Conservation (phyloP, 2,113 vertebrate genomes). For the Leptocoma aspasia region DNA sequence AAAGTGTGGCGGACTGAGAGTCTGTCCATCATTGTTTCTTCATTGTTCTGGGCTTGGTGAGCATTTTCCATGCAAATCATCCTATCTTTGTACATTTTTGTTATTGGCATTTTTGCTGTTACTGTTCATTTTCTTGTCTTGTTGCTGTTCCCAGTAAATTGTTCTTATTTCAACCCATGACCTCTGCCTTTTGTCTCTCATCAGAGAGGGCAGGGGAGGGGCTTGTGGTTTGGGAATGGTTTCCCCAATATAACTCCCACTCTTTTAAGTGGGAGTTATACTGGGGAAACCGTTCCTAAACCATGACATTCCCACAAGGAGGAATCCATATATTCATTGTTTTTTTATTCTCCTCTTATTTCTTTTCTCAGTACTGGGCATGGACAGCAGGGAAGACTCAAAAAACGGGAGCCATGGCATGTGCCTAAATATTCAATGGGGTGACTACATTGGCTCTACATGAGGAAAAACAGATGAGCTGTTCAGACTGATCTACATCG, state of each 20-base stretch:
- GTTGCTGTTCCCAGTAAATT: not conserved
- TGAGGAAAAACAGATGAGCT: not conserved
- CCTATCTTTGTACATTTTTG: not conserved
- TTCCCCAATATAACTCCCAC: not conserved
- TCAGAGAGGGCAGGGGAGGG: not conserved
- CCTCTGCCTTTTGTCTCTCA: not conserved
- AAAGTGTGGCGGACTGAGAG: fast-evolving
- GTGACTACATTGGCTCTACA: too few relatives aligned
- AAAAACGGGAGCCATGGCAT: not conserved
- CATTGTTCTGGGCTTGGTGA: not conserved
- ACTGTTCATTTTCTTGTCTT: not conserved
- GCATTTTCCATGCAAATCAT: not conserved
- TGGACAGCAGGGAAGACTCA: not conserved
- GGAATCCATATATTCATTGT: not conserved
- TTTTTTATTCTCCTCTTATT: not conserved
- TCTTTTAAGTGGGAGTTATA: too few relatives aligned
- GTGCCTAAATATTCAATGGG: not conserved
- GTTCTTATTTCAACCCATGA: not conserved
- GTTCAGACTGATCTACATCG: fast-evolving
- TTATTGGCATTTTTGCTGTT: not conserved
- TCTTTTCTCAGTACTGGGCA: not conserved
- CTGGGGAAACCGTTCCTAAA: not conserved
- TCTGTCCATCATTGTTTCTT: fast-evolving
- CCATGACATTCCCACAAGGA: not conserved
- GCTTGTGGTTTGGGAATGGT: too few relatives aligned